Conservation (phyloP, 64 coral and sea anemone genomes). For the Montipora sp. region DNA sequence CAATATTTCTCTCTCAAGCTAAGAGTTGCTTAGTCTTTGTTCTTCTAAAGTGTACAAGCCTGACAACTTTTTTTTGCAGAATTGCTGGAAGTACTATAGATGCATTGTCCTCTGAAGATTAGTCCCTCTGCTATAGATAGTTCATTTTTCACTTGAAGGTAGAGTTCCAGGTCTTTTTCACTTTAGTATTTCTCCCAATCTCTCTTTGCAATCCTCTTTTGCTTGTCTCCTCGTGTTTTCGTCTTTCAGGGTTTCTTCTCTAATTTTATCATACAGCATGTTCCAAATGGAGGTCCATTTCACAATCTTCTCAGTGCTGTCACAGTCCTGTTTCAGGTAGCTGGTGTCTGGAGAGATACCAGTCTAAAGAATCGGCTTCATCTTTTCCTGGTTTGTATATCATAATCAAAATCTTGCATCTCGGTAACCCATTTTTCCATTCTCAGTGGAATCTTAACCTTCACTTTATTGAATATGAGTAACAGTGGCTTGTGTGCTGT, state of each 20-base stretch:
- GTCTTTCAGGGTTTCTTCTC: slow-evolving; percentile 42
- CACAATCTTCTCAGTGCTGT: too few species aligned
- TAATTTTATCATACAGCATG: too few species aligned
- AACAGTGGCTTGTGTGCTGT: too few species aligned
- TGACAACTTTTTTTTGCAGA: slow-evolving; percentile 62
- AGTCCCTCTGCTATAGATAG: slow-evolving; percentile 51
- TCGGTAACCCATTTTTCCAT: too few species aligned
- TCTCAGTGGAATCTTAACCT: too few species aligned
- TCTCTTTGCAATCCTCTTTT: slow-evolving; percentile 27
- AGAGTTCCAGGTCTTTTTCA: slow-evolving; percentile 68
- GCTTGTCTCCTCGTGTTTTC: slow-evolving; percentile 15
- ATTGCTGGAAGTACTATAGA: slow-evolving; percentile 43
- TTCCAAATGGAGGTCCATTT: too few species aligned
- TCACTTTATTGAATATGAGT: too few species aligned
- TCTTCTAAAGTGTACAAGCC: slow-evolving; percentile 64
- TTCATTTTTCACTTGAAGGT: slow-evolving; percentile 57
- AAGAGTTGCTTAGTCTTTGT: slow-evolving; percentile 71
- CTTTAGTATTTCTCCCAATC: slow-evolving; percentile 31
- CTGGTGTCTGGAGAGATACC: too few species aligned
- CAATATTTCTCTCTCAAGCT: slow-evolving; percentile 58
- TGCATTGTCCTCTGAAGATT: slow-evolving; percentile 60
- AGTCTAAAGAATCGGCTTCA: background rate
- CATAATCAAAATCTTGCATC: too few species aligned
- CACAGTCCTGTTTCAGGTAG: too few species aligned
- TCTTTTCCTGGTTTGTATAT: too few species aligned